phyloP scores from a whole-genome alignment of 64 coral and sea anemone species.

The Porites lutea region DNA sequence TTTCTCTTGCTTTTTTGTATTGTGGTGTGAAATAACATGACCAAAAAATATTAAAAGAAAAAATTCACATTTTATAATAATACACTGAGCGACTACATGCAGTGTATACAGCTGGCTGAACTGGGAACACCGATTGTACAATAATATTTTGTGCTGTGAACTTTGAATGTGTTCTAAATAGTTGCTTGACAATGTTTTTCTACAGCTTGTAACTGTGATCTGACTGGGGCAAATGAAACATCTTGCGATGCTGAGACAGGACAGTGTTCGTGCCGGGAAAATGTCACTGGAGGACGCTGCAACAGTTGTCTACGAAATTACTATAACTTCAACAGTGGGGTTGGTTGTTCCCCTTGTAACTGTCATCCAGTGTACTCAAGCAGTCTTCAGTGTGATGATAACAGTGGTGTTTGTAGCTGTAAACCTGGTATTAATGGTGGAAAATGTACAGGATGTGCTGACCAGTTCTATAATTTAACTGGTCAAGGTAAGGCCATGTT shows the following conservation, averaged over 20 bases:
- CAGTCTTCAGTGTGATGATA: constrained; percentile 69
- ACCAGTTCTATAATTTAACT: constrained; percentile 83
- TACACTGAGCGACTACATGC: too few relatives aligned
- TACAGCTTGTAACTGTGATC: constrained; percentile 74
- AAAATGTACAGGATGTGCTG: constrained; percentile 76
- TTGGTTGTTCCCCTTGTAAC: constrained; percentile 77
- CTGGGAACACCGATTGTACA: too few relatives aligned
- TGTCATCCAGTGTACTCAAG: constrained; percentile 73
- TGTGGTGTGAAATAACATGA: too few relatives aligned
- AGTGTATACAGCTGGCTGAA: too few relatives aligned
- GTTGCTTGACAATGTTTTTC: neutral
- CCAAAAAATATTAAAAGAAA: too few relatives aligned
- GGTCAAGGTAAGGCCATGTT: constrained; percentile 49
- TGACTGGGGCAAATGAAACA: constrained; percentile 68
- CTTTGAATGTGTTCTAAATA: neutral
- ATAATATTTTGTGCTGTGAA: too few relatives aligned
- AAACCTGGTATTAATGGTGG: constrained; percentile 67
- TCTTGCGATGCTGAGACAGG: constrained; percentile 79
- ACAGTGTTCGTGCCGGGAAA: constrained; percentile 74
- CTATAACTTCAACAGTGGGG: constrained; percentile 88
- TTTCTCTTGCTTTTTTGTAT: too few relatives aligned
- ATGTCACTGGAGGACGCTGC: constrained; percentile 68
- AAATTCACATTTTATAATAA: too few relatives aligned
- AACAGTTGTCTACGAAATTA: constrained; percentile 55
- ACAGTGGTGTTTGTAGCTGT: constrained; percentile 64